These are phyloP conservation scores for Aplochiton taeniatus DNA, from an alignment of 2,797 vertebrate species.

Conservation along the genomic window DNA sequence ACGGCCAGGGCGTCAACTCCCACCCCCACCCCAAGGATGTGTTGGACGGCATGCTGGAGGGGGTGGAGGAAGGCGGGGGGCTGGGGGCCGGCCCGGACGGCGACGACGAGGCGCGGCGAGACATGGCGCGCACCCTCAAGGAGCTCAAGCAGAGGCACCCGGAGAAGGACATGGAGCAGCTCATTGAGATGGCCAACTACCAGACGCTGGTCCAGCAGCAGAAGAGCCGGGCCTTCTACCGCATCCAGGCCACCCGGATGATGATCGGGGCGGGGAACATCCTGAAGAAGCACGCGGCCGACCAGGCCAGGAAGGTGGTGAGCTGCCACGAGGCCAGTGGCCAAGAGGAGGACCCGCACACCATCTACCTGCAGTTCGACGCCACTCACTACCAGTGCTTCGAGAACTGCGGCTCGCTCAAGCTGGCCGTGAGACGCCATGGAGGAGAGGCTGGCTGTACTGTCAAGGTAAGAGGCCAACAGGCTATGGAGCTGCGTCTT, in stretches of 20 bases:
- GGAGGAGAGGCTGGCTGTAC: conserved; percentile 80
- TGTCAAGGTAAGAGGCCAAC: conserved; percentile 69
- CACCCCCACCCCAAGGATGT: conserved; percentile 77
- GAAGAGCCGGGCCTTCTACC: conserved; percentile 87
- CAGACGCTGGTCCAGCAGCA: conserved; percentile 85
- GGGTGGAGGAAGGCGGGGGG: conserved; percentile 77
- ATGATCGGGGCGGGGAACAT: conserved; percentile 89
- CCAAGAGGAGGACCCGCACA: conserved; percentile 83
- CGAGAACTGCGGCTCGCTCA: conserved; percentile 85
- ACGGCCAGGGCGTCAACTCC: conserved; percentile 75
- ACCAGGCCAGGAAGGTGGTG: conserved; percentile 85
- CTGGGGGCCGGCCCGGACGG: conserved; percentile 61
- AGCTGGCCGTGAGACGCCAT: conserved; percentile 76
- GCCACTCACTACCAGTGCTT: conserved; percentile 85
- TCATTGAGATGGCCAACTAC: conserved; percentile 88
- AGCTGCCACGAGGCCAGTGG: conserved; percentile 81
- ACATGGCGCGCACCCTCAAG: conserved; percentile 84
- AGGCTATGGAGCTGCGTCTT: neutral
- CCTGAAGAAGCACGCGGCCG: conserved; percentile 85
- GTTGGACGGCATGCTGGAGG: conserved; percentile 78
- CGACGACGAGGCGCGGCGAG: conserved; percentile 79
- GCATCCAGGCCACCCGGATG: conserved; percentile 87
- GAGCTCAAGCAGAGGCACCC: conserved; percentile 84
- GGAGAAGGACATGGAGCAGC: conserved; percentile 85
- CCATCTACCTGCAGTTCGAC: conserved; percentile 83